A percentile compares a stretch with the other conserved stretches of the same genome.
phyloP scores from a whole-genome alignment of 2,113 vertebrate genomes.

The Hemiprocne comata region DNA sequence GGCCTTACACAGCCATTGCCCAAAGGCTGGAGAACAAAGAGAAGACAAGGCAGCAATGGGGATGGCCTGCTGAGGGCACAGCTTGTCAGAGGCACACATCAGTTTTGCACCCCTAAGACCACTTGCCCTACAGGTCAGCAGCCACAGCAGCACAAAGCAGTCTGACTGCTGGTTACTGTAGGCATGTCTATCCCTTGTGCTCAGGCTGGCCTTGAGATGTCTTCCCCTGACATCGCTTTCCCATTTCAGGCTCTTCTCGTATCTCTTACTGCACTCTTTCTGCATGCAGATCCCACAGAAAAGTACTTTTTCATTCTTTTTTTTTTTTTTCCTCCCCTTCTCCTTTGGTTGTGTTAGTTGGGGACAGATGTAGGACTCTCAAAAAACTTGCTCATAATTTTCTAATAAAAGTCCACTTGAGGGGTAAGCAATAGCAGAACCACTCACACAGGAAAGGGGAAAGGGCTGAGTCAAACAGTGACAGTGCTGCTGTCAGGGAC shows the following conservation, averaged over 20 bases:
- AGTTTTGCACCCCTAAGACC: fast-evolving
- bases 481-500: background rate
- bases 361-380: background rate
- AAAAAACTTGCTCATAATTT: background rate
- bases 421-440: background rate
- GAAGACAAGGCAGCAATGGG: background rate
- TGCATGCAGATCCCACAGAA: background rate
- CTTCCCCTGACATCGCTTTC: background rate
- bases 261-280: too few species aligned
- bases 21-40: background rate
- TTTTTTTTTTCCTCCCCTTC: background rate
- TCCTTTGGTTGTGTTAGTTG: background rate
- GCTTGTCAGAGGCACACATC: background rate
- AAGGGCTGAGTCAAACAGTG: background rate
- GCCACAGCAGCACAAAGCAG: fast-evolving
- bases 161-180: fast-evolving
- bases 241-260: background rate
- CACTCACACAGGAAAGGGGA: fast-evolving
- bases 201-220: fast-evolving
- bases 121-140: background rate
- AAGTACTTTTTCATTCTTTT: background rate
- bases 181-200: fast-evolving
- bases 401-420: background rate
- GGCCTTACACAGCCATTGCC: background rate
- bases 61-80: fast-evolving